Percentiles rank a stretch among this genome's conserved stretches.
phyloP scores from a whole-genome alignment of 2,113 vertebrate species.

The Pipa parva region DNA sequence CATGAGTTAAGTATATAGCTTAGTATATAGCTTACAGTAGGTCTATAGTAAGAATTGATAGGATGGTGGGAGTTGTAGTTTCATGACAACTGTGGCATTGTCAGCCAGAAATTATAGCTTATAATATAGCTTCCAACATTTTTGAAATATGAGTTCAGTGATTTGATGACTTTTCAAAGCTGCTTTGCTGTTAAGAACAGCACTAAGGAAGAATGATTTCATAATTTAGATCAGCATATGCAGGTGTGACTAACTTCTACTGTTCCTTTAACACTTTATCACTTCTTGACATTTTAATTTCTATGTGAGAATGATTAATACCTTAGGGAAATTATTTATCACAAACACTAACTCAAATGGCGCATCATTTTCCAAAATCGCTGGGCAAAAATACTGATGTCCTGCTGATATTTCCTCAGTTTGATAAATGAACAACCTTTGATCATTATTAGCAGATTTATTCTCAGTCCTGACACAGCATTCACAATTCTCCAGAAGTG shows the following conservation, averaged over 20 bases:
- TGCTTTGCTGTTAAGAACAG: slow-evolving; percentile 19
- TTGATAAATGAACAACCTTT: slow-evolving; percentile 53
- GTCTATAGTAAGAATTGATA: no score
- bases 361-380: slow-evolving; percentile 54
- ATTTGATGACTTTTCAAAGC: slow-evolving; percentile 28
- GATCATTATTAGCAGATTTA: slow-evolving; percentile 56
- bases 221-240: slow-evolving; percentile 51
- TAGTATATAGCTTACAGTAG: no score
- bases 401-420: slow-evolving; percentile 53
- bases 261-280: slow-evolving; percentile 65
- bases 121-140: no score
- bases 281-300: slow-evolving; percentile 69
- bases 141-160: not conserved
- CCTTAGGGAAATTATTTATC: slow-evolving; percentile 62
- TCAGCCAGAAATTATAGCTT: no score
- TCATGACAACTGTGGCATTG: no score
- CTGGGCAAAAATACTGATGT: slow-evolving; percentile 53
- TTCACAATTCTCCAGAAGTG: slow-evolving; percentile 40
- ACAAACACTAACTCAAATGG: slow-evolving; percentile 58
- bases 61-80: no score
- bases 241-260: slow-evolving; percentile 50
- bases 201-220: slow-evolving; percentile 34
- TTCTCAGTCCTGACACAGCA: slow-evolving; percentile 48
- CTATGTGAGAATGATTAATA: slow-evolving; percentile 62
- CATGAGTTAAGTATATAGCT: no score